Evolutionary conservation across 2,797 vertebrate genomes (phyloP), one percentile per base, ranked within the genome.

Genomic region (Onychomys torridus): DNA sequence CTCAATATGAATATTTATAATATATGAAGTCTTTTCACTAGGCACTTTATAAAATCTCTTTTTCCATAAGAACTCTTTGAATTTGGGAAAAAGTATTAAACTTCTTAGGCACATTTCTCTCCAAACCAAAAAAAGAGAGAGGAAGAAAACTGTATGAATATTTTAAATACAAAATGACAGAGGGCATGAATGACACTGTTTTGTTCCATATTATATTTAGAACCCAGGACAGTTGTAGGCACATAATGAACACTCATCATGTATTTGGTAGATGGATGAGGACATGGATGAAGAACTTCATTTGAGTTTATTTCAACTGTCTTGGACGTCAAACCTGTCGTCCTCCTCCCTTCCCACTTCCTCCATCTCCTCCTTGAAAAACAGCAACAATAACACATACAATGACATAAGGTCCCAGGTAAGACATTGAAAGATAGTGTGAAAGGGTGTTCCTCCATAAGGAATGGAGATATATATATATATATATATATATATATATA

Each of bases 1-100:
- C 21, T 46, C 65, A 87, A 29, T 85, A 63, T 34, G 52, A 95
- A 92, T 92, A 96, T 93, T 95, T 93, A 79, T 25, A 93, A 27
- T 46, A 14, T 79, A 25, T 91, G 79, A 89, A 83, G 4, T 3
- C 63, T 14, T 92, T 91, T 69, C 8, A 55, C 2, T 37, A 43
- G 5, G 32, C 23, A 67, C 19, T 91, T 83, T 81, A 83, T 91
- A 61, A 93, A 93, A 55, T 83, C 75, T 27, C 63, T 76, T 63
- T 59, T 78, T 93, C 83, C 37, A 55, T 12, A 95, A 88, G 49
- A 65, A 76, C 7, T 16, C 21, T 94, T 90, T 82, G 94, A 90
- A 94, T 83, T 75, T 84, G 21, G 14, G 37, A 2, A 19, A 83
- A 93, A 91, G 14, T 87, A 76, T 94, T 93, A 85, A 92, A 95